These are phyloP conservation scores for Lithobius niger DNA, from an alignment of 1,140 invertebrate genomes.

Conservation along the genomic window DNA sequence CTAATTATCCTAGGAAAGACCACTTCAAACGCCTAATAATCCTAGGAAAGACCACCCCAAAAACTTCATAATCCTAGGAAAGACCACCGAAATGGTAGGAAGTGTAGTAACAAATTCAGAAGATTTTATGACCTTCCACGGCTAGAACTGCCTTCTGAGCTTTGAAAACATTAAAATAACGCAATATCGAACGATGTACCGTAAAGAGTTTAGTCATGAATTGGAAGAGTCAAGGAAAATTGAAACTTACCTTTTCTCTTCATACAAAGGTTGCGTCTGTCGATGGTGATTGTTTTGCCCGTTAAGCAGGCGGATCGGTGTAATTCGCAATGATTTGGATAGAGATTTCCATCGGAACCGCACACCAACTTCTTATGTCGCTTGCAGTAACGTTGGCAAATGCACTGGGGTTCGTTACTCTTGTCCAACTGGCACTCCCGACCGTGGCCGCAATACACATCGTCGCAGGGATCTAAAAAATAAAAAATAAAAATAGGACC, in stretches of 20 bases:
- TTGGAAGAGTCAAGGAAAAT: neutral
- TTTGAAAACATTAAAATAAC: no score
- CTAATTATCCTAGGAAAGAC: no score
- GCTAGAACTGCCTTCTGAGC: no score
- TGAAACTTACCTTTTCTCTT: slow-evolving; percentile 20
- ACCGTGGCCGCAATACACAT: slow-evolving; percentile 51
- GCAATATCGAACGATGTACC: neutral
- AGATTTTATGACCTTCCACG: no score
- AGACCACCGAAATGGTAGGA: no score
- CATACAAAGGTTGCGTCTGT: slow-evolving; percentile 23
- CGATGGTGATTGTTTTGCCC: slow-evolving; percentile 41
- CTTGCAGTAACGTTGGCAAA: slow-evolving; percentile 45
- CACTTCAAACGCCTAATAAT: no score
- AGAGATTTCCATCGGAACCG: slow-evolving; percentile 55
- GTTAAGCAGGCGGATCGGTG: slow-evolving; percentile 51
- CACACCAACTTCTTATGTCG: slow-evolving; percentile 47
- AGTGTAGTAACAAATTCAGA: no score
- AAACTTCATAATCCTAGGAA: no score
- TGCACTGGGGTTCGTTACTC: slow-evolving; percentile 40
- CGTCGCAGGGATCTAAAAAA: slow-evolving; percentile 42
- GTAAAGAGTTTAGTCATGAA: neutral
- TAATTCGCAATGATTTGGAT: slow-evolving; percentile 60
- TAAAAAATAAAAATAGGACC: neutral
- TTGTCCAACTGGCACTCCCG: slow-evolving; percentile 45
- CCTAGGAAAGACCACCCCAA: no score